Conservation (phyloP, 23 tunicate genomes). For the Botrylloides violaceus region DNA sequence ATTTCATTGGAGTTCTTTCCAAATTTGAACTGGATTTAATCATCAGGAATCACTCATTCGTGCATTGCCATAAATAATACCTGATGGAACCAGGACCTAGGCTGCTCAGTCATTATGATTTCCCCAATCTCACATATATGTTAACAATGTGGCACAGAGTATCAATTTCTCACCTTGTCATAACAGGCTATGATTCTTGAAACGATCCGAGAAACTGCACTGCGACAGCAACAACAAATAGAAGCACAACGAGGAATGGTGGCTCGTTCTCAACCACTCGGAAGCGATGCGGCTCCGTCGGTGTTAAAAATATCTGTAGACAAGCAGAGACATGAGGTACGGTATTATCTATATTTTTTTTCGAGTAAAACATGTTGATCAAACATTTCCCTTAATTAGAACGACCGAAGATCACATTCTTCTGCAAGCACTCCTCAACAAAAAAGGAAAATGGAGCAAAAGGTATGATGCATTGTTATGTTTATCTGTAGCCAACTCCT, state of each 20-base stretch:
- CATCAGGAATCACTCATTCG: too few species aligned
- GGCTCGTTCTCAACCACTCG: slow-evolving; percentile 18
- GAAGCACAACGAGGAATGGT: slow-evolving; percentile 27
- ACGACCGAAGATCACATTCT: background rate
- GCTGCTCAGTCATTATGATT: too few species aligned
- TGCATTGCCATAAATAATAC: too few species aligned
- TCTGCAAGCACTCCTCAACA: background rate
- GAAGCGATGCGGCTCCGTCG: background rate
- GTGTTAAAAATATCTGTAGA: slow-evolving; percentile 17
- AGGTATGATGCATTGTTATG: background rate
- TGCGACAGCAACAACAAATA: slow-evolving; percentile 46
- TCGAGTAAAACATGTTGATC: background rate
- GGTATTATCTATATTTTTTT: too few species aligned
- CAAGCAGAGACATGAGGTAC: background rate
- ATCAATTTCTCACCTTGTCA: too few species aligned
- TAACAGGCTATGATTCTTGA: slow-evolving; percentile 71
- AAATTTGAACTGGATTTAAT: too few species aligned
- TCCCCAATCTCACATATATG: too few species aligned
- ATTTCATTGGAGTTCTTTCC: too few species aligned
- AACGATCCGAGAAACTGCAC: slow-evolving; percentile 49
- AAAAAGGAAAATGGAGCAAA: background rate
- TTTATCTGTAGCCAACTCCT: background rate
- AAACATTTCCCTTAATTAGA: background rate
- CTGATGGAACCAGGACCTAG: too few species aligned
- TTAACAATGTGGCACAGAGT: too few species aligned